phyloP scores from a whole-genome alignment of 2,113 vertebrate species.

The Clarias gariepinus region DNA sequence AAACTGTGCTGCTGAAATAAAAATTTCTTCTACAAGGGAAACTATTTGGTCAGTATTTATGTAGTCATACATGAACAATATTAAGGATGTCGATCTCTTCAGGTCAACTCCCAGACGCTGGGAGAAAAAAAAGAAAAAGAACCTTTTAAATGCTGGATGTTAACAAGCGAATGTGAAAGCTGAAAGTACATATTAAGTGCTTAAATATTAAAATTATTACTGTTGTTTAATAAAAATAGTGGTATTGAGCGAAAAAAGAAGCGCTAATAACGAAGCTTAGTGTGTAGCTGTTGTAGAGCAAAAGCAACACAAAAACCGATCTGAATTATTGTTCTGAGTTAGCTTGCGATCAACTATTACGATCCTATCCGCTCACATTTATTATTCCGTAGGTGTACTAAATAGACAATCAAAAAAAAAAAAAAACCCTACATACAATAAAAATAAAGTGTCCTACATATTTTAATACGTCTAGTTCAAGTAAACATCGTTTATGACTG shows the following conservation, averaged over 20 bases:
- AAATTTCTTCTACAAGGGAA: constrained; percentile 13
- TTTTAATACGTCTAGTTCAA: constrained; percentile 47
- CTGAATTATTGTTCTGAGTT: not conserved
- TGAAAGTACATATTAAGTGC: constrained; percentile 47
- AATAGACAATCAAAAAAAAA: not conserved
- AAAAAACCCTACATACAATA: constrained; percentile 9
- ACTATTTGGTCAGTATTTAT: constrained; percentile 33
- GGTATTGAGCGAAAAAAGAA: not conserved
- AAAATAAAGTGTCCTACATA: constrained; percentile 50
- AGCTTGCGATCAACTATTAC: constrained; percentile 13
- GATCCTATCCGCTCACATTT: constrained; percentile 22
- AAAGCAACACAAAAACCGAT: constrained; percentile 17
- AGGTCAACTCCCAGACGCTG: not conserved
- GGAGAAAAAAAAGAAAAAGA: not conserved
- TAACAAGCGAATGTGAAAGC: constrained; percentile 11
- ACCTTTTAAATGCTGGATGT: not conserved
- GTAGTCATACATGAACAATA: constrained; percentile 8
- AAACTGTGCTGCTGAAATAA: constrained; percentile 17
- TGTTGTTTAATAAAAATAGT: constrained; percentile 24
- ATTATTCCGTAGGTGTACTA: not conserved
- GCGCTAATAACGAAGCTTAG: not conserved
- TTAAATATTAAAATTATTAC: constrained; percentile 24
- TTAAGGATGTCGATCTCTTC: not conserved
- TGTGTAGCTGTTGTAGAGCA: not conserved
- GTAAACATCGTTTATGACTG: constrained; percentile 54